Evolutionary conservation across 2,113 vertebrate species (phyloP).

Genomic region (Choloepus hoffmanni): DNA sequence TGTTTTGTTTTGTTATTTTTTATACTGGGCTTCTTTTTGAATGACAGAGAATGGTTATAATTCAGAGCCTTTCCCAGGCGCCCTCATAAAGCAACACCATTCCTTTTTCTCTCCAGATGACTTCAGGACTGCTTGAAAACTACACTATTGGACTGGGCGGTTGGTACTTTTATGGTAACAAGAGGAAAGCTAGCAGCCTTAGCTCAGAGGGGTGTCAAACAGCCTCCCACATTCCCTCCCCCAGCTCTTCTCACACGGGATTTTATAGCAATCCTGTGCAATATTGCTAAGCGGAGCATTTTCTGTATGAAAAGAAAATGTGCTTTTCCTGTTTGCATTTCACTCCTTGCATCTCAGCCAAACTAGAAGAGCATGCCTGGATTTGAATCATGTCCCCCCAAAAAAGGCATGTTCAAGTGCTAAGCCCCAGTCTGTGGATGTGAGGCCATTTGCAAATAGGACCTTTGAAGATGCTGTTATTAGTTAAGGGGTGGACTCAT

Average conservation of each 20-base stretch:
- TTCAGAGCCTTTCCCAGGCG: not conserved
- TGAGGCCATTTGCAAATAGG: no score
- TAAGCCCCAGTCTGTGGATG: no score
- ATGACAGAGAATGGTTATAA: not conserved
- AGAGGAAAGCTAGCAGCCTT: constrained; percentile 69
- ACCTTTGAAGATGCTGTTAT: no score
- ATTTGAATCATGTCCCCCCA: not conserved
- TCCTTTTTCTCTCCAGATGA: not conserved
- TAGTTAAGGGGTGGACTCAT: no score
- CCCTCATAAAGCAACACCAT: not conserved
- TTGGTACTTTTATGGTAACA: constrained; percentile 69
- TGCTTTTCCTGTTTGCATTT: not conserved
- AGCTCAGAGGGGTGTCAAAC: constrained; percentile 52
- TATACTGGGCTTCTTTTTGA: not conserved
- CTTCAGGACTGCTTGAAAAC: not conserved
- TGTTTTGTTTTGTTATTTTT: no score
- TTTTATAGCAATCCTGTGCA: constrained; percentile 83
- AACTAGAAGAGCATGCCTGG: not conserved
- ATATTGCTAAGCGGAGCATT: constrained; percentile 75
- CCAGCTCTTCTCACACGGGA: constrained; percentile 86
- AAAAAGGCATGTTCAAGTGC: no score
- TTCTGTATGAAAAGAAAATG: constrained; percentile 6
- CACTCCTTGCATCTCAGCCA: not conserved
- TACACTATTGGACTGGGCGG: constrained; percentile 42
- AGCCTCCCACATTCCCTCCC: constrained; percentile 81